Conservation (phyloP, 2,888 invertebrate genomes). For the Nephrocerus scutellatus region DNA sequence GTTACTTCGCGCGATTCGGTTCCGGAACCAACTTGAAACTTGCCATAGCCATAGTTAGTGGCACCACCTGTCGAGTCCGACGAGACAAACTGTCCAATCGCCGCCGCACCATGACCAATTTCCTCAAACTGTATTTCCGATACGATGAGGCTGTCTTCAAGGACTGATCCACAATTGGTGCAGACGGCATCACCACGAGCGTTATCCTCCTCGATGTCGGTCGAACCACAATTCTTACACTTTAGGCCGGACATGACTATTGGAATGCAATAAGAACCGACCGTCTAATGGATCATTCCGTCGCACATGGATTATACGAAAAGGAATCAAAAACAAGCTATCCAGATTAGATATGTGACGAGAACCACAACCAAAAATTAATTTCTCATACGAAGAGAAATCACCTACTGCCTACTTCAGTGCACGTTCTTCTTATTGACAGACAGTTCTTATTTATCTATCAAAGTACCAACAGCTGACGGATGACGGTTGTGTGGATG, state of each 20-base stretch:
- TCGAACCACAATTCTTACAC: slow-evolving; percentile 80
- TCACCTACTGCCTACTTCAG: too few relatives aligned
- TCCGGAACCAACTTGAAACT: slow-evolving; percentile 71
- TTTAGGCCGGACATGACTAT: slow-evolving; percentile 69
- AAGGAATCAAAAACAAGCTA: too few relatives aligned
- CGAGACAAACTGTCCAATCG: slow-evolving; percentile 90
- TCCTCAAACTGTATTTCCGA: slow-evolving; percentile 96
- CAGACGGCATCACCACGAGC: slow-evolving; percentile 94
- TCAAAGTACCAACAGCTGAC: too few relatives aligned
- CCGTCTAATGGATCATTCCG: too few relatives aligned
- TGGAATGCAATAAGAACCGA: too few relatives aligned
- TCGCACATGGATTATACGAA: too few relatives aligned
- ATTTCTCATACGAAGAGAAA: too few relatives aligned
- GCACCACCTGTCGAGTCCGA: slow-evolving; percentile 81
- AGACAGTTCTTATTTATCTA: too few relatives aligned
- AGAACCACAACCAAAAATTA: too few relatives aligned
- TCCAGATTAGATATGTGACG: too few relatives aligned
- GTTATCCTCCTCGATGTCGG: slow-evolving; percentile 91
- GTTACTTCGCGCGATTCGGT: slow-evolving; percentile 92
- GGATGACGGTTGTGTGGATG: too few relatives aligned
- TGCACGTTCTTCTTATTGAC: too few relatives aligned
- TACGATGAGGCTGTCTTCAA: slow-evolving; percentile 94
- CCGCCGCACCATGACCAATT: slow-evolving; percentile 78
- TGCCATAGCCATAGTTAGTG: slow-evolving; percentile 67
- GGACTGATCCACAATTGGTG: slow-evolving; percentile 89